Percentiles rank a stretch among this genome's conserved stretches.
phyloP scores from a whole-genome alignment of 2,888 invertebrate genomes.

The Epicampocera succincta region DNA sequence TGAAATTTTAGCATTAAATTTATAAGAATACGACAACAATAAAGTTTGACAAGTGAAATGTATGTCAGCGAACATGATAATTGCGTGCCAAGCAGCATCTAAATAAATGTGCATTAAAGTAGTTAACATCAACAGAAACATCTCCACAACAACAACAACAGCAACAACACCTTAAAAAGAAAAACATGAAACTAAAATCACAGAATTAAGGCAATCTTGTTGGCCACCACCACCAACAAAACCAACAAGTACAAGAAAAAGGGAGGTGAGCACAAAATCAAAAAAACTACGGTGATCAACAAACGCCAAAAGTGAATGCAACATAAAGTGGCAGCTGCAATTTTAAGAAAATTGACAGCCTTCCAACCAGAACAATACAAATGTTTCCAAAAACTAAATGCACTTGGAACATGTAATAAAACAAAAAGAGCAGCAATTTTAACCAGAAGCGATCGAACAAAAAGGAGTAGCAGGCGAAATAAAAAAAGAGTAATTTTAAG shows the following conservation, averaged over 20 bases:
- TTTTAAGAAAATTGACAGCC: conserved; percentile 68
- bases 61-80: conserved; percentile 68
- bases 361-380: conserved; percentile 62
- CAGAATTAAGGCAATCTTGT: conserved; percentile 62
- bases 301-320: conserved; percentile 70
- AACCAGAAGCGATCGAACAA: conserved; percentile 60
- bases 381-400: conserved; percentile 50
- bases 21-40: conserved; percentile 35
- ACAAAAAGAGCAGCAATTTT: conserved; percentile 52
- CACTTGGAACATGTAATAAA: conserved; percentile 15
- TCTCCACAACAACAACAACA: conserved; percentile 52
- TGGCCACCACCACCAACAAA: conserved; percentile 35
- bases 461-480: conserved; percentile 57
- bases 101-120: conserved; percentile 69
- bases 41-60: conserved; percentile 65
- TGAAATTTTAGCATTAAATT: conserved; percentile 3
- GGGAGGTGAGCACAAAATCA: neutral
- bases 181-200: conserved; percentile 49
- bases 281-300: conserved; percentile 60
- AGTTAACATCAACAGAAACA: conserved; percentile 67
- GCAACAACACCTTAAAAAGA: neutral
- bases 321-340: conserved; percentile 77
- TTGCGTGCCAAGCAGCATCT: conserved; percentile 67
- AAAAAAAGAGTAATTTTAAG: conserved; percentile 55
- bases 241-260: conserved; percentile 32